Conservation (phyloP, 1,140 invertebrate species). For the Bicyclus anynana region DNA sequence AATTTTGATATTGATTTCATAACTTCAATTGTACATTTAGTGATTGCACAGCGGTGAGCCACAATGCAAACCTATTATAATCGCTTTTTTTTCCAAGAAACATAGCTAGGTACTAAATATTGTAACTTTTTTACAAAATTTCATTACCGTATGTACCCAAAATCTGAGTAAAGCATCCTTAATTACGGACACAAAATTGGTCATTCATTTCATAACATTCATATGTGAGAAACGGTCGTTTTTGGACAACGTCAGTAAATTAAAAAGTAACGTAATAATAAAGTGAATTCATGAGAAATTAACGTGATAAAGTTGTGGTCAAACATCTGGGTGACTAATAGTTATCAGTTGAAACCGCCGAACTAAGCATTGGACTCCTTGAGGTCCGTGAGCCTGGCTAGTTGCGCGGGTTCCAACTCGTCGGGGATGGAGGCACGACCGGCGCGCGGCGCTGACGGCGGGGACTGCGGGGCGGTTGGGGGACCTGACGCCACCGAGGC, state of each 20-base stretch:
- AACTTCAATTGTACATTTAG: too few relatives aligned
- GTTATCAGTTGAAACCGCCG: constrained; percentile 19
- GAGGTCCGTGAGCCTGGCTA: constrained; percentile 88
- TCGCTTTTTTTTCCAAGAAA: too few relatives aligned
- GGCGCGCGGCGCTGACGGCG: constrained; percentile 83
- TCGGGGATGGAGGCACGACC: constrained; percentile 89
- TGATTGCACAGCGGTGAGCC: too few relatives aligned
- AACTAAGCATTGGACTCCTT: constrained; percentile 92
- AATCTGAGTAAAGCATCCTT: not conserved
- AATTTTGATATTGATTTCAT: too few relatives aligned
- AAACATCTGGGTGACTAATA: not conserved
- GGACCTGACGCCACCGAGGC: constrained; percentile 51
- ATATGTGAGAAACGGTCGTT: constrained; percentile 16
- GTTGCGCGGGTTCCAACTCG: constrained; percentile 89
- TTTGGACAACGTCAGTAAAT: not conserved
- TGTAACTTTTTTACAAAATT: too few relatives aligned
- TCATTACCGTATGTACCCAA: too few relatives aligned
- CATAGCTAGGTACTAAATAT: too few relatives aligned
- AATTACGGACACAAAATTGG: not conserved
- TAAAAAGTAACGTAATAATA: not conserved
- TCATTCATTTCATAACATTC: not conserved
- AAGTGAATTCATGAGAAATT: not conserved
- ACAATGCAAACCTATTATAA: too few relatives aligned
- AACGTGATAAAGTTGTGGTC: not conserved
- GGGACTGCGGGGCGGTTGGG: constrained; percentile 64